phyloP scores from a whole-genome alignment of 2,113 vertebrate genomes.

The Hippocampus abdominalis region DNA sequence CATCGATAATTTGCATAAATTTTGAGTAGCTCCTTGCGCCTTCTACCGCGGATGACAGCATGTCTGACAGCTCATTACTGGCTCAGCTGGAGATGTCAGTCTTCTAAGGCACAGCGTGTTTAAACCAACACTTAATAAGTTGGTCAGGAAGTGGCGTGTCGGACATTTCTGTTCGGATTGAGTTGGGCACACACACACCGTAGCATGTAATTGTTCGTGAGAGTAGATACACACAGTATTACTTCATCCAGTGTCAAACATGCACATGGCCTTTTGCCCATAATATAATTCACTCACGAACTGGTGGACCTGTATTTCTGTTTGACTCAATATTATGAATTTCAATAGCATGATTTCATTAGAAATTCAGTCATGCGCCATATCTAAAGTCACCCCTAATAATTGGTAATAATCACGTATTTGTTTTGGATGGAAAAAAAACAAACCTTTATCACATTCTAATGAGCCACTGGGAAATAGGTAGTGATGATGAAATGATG shows the following conservation, averaged over 20 bases:
- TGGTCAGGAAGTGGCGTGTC: conserved; percentile 65
- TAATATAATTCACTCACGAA: conserved; percentile 9
- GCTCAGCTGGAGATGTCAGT: conserved; percentile 68
- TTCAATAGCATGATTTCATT: background rate
- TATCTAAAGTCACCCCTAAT: background rate
- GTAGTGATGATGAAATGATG: background rate
- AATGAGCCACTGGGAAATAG: background rate
- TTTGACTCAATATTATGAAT: background rate
- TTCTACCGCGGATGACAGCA: conserved; percentile 54
- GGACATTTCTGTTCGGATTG: conserved; percentile 43
- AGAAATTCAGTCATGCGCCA: background rate
- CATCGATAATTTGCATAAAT: conserved; percentile 22
- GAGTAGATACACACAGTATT: conserved; percentile 15
- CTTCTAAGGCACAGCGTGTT: conserved; percentile 59
- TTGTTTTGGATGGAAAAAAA: background rate
- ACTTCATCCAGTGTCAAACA: conserved; percentile 11
- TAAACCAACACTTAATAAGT: conserved; percentile 59
- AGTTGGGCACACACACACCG: conserved; percentile 14
- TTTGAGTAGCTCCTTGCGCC: conserved; percentile 39
- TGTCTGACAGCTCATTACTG: conserved; percentile 65
- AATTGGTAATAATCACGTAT: too few species aligned
- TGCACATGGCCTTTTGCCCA: background rate
- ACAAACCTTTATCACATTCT: background rate
- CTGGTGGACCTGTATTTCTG: conserved; percentile 4
- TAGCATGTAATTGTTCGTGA: conserved; percentile 2